Evolutionary conservation across 2,888 invertebrate genomes (phyloP).

Genomic region (Prosopocoilus inquinatus): DNA sequence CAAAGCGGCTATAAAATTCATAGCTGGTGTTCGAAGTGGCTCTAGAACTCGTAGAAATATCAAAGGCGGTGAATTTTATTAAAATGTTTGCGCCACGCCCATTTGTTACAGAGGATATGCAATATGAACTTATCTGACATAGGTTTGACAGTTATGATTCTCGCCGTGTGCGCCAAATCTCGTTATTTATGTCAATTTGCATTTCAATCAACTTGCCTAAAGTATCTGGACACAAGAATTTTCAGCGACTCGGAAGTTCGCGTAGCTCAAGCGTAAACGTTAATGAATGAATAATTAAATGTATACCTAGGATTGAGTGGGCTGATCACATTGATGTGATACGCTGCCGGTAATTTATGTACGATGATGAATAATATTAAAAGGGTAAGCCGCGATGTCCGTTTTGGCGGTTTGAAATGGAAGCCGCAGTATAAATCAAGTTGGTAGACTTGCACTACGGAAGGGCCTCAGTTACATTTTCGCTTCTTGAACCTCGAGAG

Average conservation of each 20-base stretch:
- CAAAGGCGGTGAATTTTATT: slow-evolving; percentile 9
- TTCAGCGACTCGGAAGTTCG: too few species aligned
- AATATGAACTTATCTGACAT: slow-evolving; percentile 32
- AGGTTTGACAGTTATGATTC: slow-evolving; percentile 44
- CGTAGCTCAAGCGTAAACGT: too few species aligned
- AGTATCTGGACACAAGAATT: too few species aligned
- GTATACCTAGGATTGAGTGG: too few species aligned
- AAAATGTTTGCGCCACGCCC: slow-evolving; percentile 17
- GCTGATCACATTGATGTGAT: too few species aligned
- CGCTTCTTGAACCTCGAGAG: slow-evolving; percentile 16
- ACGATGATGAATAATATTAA: too few species aligned
- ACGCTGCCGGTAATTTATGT: too few species aligned
- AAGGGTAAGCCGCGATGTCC: too few species aligned
- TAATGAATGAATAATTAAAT: too few species aligned
- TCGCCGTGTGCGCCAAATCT: slow-evolving; percentile 37
- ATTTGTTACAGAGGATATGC: too few species aligned
- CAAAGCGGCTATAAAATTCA: too few species aligned
- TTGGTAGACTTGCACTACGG: slow-evolving; percentile 7
- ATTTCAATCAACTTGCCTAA: slow-evolving; percentile 30
- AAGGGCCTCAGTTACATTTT: slow-evolving; percentile 14
- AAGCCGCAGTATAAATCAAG: slow-evolving; percentile 12
- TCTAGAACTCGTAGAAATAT: slow-evolving; percentile 9
- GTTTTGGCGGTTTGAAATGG: slow-evolving; percentile 7
- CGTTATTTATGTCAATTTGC: slow-evolving; percentile 40
- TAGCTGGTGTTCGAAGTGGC: not conserved